Conservation (phyloP, 1,140 invertebrate genomes). For the Rhopalosiphum maidis region DNA sequence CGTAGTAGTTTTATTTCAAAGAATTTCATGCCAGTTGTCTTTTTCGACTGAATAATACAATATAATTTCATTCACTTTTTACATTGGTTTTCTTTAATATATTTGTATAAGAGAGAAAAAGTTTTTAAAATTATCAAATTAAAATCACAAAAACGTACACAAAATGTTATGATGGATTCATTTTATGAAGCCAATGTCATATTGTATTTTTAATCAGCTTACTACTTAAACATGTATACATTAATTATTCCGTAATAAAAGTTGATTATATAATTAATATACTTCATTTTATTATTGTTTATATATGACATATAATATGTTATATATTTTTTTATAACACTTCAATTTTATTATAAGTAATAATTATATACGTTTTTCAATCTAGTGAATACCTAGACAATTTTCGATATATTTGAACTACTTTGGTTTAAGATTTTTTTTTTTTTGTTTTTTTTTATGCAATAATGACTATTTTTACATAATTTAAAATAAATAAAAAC, state of each 20-base stretch:
- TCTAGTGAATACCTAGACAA: no score
- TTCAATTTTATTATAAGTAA: no score
- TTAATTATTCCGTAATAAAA: no score
- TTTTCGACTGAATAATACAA: background rate
- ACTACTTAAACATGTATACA: no score
- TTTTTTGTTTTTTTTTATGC: background rate
- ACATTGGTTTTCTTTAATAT: background rate
- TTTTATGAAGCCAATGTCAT: background rate
- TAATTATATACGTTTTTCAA: no score
- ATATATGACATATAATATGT: no score
- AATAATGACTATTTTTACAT: background rate
- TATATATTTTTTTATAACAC: no score
- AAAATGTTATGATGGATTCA: no score
- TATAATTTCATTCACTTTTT: background rate
- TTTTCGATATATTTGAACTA: background rate
- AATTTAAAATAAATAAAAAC: background rate
- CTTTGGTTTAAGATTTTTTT: background rate
- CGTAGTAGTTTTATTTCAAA: background rate
- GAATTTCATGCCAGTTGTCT: background rate
- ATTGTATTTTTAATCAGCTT: background rate
- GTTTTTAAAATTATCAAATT: background rate
- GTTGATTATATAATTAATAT: no score
- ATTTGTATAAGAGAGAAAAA: background rate
- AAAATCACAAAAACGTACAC: background rate
- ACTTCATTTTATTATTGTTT: no score